These are phyloP conservation scores for Corythornis vintsioides DNA, from an alignment of 2,113 vertebrate species.

Conservation along the genomic window DNA sequence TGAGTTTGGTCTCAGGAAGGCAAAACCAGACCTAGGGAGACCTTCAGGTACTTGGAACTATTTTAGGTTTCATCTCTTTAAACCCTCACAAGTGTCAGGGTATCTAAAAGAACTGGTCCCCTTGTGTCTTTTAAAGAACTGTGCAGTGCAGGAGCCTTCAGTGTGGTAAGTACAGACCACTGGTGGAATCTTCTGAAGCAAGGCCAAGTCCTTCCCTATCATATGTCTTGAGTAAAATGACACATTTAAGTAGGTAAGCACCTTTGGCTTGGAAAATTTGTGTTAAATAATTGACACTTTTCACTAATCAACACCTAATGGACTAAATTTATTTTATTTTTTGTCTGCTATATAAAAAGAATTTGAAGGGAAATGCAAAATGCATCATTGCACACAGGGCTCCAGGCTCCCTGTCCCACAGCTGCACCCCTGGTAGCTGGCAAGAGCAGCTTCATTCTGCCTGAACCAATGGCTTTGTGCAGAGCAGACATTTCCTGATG, in stretches of 20 bases:
- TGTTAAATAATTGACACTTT: neutral
- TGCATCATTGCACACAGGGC: fast-evolving
- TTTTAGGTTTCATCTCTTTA: neutral
- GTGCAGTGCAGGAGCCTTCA: neutral
- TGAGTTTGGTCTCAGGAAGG: neutral
- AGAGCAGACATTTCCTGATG: neutral
- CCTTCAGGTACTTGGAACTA: neutral
- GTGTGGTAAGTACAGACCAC: neutral
- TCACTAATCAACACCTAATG: neutral
- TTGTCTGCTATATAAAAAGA: neutral
- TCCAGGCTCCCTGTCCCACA: neutral
- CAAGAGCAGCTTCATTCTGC: neutral
- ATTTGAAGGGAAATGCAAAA: neutral
- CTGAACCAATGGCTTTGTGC: neutral
- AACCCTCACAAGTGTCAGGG: neutral
- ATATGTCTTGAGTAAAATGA: neutral
- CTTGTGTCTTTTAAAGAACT: neutral
- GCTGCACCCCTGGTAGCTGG: neutral
- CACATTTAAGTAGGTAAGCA: neutral
- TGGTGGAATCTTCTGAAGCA: neutral
- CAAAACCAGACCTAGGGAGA: neutral
- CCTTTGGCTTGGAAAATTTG: neutral
- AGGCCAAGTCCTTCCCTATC: neutral
- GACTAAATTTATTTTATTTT: neutral
- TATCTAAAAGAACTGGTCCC: neutral